A percentile compares a stretch with the other conserved stretches of the same genome.
Evolutionary conservation across 1,140 invertebrate species (phyloP).

Genomic region (Drosophila albomicans): DNA sequence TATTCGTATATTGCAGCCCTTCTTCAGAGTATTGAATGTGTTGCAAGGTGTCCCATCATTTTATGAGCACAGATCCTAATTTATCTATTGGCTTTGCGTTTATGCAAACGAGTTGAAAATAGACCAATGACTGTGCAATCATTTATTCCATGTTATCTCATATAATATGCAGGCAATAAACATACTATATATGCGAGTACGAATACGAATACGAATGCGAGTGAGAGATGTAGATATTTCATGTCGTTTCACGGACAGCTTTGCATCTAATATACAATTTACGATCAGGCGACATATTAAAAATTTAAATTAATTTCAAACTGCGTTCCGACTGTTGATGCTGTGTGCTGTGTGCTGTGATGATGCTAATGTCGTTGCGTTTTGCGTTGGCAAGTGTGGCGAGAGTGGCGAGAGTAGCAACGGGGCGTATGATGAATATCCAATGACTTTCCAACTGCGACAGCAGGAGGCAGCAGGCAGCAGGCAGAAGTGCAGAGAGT

Average conservation of each 20-base stretch:
- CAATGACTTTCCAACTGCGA: constrained; percentile 33
- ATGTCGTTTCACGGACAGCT: neutral
- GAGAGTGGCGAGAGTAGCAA: constrained; percentile 9
- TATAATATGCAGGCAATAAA: constrained; percentile 18
- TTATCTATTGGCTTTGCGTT: constrained; percentile 6
- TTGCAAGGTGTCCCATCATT: constrained; percentile 7
- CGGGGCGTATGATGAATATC: constrained; percentile 51
- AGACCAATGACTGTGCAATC: neutral
- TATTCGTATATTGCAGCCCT: neutral
- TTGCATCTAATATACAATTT: constrained; percentile 56
- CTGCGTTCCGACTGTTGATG: constrained; percentile 32
- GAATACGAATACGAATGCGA: no score
- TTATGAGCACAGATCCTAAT: constrained; percentile 5
- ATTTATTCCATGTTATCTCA: constrained; percentile 7
- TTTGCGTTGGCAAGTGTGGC: constrained; percentile 12
- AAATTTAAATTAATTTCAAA: constrained; percentile 81
- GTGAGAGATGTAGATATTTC: neutral
- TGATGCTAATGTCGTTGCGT: neutral
- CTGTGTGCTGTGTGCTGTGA: neutral
- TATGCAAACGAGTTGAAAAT: neutral
- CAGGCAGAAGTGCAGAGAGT: constrained; percentile 12
- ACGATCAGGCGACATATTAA: constrained; percentile 66
- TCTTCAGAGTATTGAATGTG: neutral
- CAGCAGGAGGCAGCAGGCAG: constrained; percentile 7
- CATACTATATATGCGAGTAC: neutral